Evolutionary conservation across 2,797 vertebrate species (phyloP), one percentile per base, ranked within the genome.

Genomic region (Gila robusta): DNA sequence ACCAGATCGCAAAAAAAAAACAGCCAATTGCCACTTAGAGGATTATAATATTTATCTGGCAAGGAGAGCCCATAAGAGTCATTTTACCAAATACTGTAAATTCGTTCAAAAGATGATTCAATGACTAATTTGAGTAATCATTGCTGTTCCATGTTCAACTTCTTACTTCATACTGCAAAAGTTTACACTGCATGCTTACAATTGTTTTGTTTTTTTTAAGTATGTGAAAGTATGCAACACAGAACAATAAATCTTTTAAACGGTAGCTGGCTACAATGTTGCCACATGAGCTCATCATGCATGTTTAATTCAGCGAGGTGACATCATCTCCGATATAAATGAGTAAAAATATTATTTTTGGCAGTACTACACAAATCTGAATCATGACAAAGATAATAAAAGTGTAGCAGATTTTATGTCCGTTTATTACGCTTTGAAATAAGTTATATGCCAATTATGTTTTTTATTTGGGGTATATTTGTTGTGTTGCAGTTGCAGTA

Each of bases 391-490:
- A 41, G 37, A 39, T 79, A n/a, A 35, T 67, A 47, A 49, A 81
- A 49, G 11, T n/a, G n/a, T 49, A 32, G n/a, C 39, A 28, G 39
- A 47, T 32, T 47, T 6, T 28, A 74, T 56, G 49, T 56, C 32
- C n/a, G 49, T 56, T 56, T 39, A n/a, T 56, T n/a, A 37, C 0
- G 1, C 41, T 14, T 69, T 2, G 35, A 49, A 67, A 44, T 81
- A 35, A 69, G 26, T 47, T 37, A 16, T 52, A 16, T n/a, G 19
- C 28, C 44, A 67, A 67, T 69, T 69, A 81, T 8, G 1, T 2
- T 19, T 35, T 49, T 81, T 67, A 84, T 76, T 73, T 67, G 21
- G 76, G 16, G n/a, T 56, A 44, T 76, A 35, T 32, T 67, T 52
- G 41, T 52, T 69, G 26, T 81, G 10, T 14, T 67, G 79, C 41